phyloP scores from a whole-genome alignment of 2,888 invertebrate genomes.

The Nematopogon swammerdamellus region DNA sequence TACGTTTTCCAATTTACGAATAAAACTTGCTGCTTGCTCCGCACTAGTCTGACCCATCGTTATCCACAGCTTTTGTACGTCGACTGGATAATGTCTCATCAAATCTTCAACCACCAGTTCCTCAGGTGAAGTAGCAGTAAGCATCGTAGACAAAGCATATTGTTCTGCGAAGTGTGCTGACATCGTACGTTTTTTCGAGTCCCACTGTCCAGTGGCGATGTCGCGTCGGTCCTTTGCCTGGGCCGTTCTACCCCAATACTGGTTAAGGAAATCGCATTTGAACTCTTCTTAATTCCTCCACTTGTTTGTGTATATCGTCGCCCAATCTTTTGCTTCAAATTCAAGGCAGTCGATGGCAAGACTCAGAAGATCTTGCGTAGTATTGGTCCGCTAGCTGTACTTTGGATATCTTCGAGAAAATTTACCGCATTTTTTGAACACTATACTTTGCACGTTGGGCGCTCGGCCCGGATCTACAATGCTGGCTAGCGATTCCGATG shows the following conservation, averaged over 20 bases:
- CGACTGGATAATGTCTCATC: constrained; percentile 1
- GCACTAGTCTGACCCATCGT: no score
- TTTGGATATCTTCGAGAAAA: no score
- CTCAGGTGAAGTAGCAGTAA: not conserved
- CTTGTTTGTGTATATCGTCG: not conserved
- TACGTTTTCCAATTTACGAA: not conserved
- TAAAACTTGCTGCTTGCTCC: no score
- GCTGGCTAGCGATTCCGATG: no score
- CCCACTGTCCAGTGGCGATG: not conserved
- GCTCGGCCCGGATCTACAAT: no score
- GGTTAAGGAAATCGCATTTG: not conserved
- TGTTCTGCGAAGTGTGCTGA: not conserved
- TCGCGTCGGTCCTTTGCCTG: not conserved
- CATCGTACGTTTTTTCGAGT: not conserved
- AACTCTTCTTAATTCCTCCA: constrained; percentile 1
- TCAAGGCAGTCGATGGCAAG: not conserved
- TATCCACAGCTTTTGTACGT: not conserved
- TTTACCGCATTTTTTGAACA: no score
- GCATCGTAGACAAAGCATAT: not conserved
- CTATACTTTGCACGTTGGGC: no score
- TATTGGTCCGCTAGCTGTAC: no score
- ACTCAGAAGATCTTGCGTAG: not conserved
- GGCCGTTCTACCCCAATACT: constrained; percentile 2
- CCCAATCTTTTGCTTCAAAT: constrained; percentile 2
- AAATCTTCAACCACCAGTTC: not conserved